phyloP scores from a whole-genome alignment of 2,113 vertebrate species.

The Myrmecophaga tridactyla region DNA sequence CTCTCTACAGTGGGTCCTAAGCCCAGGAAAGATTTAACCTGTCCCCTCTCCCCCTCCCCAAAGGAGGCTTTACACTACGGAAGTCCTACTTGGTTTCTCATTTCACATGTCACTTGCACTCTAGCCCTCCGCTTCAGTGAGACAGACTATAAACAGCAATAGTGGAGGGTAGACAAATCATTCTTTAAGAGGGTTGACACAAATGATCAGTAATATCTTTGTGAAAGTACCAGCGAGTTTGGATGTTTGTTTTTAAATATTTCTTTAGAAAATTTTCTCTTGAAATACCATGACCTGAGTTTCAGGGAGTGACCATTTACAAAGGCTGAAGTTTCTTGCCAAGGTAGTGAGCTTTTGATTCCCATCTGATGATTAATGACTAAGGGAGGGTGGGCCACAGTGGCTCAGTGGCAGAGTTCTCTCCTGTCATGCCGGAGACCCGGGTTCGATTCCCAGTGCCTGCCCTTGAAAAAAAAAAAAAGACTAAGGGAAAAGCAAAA shows the following conservation, averaged over 20 bases:
- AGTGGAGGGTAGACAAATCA: not conserved
- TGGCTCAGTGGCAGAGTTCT: too few relatives aligned
- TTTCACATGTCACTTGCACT: not conserved
- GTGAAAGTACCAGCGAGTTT: slow-evolving; percentile 42
- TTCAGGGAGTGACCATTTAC: slow-evolving; percentile 15
- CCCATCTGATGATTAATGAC: not conserved
- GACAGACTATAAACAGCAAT: not conserved
- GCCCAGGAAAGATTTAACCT: not conserved
- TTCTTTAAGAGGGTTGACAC: not conserved
- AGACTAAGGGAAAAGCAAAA: slow-evolving; percentile 8
- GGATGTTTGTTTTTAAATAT: slow-evolving; percentile 13
- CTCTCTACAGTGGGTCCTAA: slow-evolving; percentile 1
- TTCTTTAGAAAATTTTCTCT: slow-evolving; percentile 40
- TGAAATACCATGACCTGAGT: not conserved
- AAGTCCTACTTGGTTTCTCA: not conserved
- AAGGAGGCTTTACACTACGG: not conserved
- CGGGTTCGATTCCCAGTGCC: too few relatives aligned
- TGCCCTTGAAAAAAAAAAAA: too few relatives aligned
- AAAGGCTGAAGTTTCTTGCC: not conserved
- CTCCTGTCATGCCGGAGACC: too few relatives aligned
- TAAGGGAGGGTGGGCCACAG: too few relatives aligned
- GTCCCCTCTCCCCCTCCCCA: too few relatives aligned
- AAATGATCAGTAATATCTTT: slow-evolving; percentile 31
- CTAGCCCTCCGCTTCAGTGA: not conserved
- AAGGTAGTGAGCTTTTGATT: not conserved